Evolutionary conservation across 2,888 invertebrate genomes (phyloP).

Genomic region (Caenorhabditis plicata): DNA sequence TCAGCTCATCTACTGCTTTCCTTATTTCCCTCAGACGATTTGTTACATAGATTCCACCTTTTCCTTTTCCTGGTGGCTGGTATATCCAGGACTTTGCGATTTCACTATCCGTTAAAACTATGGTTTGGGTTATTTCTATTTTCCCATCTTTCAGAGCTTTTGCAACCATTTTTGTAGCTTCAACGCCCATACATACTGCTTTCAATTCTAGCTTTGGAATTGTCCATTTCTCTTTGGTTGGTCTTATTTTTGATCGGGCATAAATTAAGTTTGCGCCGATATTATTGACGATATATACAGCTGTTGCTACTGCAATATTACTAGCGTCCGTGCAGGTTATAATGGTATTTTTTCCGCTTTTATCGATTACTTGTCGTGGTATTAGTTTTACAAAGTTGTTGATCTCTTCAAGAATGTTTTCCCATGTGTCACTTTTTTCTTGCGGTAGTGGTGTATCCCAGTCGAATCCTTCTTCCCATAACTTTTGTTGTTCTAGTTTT

Average conservation of each 20-base stretch:
- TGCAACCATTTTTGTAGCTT: background rate
- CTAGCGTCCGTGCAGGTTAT: constrained; percentile 4
- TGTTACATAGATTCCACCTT: background rate
- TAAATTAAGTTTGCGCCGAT: background rate
- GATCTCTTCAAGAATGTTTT: no score
- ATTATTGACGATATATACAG: background rate
- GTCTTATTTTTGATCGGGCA: constrained; percentile 3
- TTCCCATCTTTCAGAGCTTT: background rate
- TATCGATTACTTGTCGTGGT: background rate
- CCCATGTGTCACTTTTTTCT: no score
- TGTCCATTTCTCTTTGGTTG: constrained; percentile 4
- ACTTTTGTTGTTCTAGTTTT: no score
- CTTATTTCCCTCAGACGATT: background rate
- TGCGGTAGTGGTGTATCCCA: no score
- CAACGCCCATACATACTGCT: background rate
- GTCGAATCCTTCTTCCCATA: no score
- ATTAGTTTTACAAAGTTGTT: no score
- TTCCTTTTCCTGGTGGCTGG: background rate
- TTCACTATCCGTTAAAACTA: background rate
- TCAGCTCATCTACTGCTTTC: background rate
- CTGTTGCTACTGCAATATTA: constrained; percentile 1
- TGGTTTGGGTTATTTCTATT: background rate
- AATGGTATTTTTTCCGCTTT: background rate
- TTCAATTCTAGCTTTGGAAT: constrained; percentile 4
- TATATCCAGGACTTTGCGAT: background rate